A percentile compares a stretch with the other conserved stretches of the same genome.
phyloP scores from a whole-genome alignment of 2,888 invertebrate genomes.

The Agrochola lota region DNA sequence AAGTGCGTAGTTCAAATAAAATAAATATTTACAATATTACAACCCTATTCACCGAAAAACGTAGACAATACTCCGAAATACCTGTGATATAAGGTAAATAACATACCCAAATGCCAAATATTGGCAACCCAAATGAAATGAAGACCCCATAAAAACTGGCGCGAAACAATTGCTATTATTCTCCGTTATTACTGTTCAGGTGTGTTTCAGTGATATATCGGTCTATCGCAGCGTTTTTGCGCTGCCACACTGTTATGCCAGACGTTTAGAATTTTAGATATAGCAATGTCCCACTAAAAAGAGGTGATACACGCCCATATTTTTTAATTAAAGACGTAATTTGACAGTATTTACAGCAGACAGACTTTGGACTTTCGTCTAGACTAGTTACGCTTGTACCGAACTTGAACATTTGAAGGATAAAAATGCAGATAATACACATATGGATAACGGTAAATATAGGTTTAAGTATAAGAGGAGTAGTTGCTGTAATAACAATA shows the following conservation, averaged over 20 bases:
- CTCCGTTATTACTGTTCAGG: conserved; percentile 88
- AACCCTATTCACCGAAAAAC: conserved; percentile 49
- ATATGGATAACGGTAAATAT: conserved; percentile 7
- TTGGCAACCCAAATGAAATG: conserved; percentile 75
- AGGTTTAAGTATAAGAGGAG: conserved; percentile 10
- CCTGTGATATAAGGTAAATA: conserved; percentile 58
- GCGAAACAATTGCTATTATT: conserved; percentile 87
- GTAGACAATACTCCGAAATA: conserved; percentile 47
- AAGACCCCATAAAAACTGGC: conserved; percentile 86
- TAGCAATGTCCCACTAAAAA: conserved; percentile 53
- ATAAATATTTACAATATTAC: conserved; percentile 37
- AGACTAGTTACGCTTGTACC: neutral
- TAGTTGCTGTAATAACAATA: conserved; percentile 22
- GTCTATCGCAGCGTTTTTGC: conserved; percentile 83
- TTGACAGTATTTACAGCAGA: conserved; percentile 22
- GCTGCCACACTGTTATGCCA: conserved; percentile 70
- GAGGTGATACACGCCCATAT: conserved; percentile 9
- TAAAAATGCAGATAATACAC: conserved; percentile 2
- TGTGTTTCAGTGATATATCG: conserved; percentile 86
- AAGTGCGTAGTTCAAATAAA: conserved; percentile 23
- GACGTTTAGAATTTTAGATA: conserved; percentile 76
- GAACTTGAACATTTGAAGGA: neutral
- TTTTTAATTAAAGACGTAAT: conserved; percentile 24
- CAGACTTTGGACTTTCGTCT: neutral
- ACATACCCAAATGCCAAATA: conserved; percentile 61